Percentiles rank a stretch among this genome's conserved stretches.
Evolutionary conservation across 2,888 invertebrate genomes (phyloP).

Genomic region (Noctuana brunneofusca): DNA sequence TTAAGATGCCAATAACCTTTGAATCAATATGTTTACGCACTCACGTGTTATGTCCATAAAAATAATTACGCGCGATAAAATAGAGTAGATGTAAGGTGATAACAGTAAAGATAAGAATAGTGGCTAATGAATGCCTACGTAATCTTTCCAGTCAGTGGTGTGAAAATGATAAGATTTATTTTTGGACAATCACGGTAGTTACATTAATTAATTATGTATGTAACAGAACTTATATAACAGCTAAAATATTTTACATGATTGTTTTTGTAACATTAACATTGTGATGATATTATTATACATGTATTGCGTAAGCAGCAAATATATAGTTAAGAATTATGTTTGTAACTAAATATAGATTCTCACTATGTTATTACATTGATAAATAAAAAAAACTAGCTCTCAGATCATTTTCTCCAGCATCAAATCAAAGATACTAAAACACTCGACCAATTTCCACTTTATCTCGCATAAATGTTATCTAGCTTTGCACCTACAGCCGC

Average conservation of each 20-base stretch:
- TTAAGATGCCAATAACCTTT: conserved; percentile 8
- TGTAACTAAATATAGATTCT: too few species aligned
- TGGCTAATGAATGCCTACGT: background rate
- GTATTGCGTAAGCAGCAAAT: too few species aligned
- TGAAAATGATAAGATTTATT: conserved; percentile 15
- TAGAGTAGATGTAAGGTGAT: background rate
- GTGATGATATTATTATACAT: too few species aligned
- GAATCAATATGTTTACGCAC: conserved; percentile 8
- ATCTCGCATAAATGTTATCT: conserved; percentile 30
- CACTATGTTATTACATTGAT: too few species aligned
- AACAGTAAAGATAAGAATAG: conserved; percentile 4
- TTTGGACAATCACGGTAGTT: conserved; percentile 14
- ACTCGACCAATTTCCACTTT: conserved; percentile 19
- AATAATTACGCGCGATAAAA: conserved; percentile 1
- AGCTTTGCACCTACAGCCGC: conserved; percentile 26
- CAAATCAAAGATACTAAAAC: conserved; percentile 13
- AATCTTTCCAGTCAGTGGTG: background rate
- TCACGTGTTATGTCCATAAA: conserved; percentile 1
- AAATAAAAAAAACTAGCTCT: too few species aligned
- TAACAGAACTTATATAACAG: background rate
- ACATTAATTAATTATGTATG: background rate
- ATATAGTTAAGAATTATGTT: too few species aligned
- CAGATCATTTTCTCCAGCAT: conserved; percentile 3
- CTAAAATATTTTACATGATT: too few species aligned
- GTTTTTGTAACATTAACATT: too few species aligned